Base-by-base conservation (phyloP, 2,113 vertebrate species). In the Crotalus viridis region DNA sequence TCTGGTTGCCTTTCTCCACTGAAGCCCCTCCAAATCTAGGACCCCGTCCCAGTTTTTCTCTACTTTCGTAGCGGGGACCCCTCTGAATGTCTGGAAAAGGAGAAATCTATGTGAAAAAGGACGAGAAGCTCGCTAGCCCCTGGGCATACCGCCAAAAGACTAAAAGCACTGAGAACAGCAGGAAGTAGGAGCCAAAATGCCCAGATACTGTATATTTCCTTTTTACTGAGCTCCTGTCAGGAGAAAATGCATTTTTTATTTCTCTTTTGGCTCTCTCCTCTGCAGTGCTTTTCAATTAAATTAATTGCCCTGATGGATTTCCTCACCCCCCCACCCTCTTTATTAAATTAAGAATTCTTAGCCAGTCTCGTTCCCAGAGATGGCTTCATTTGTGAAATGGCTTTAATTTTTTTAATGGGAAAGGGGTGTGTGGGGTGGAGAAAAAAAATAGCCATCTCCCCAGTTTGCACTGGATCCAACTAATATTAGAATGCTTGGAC, bases 201-300 rank as follows among this genome's bases (percentile, higher is more conserved):
- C 91, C 85, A 33, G 28, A 17, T 33, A 39, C 22, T 5, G 85
- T 88, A 92, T 64, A 88, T 92, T 86, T 91, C 46, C 46, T 52
- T 88, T 88, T 88, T 54, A 51, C 46, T 52, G 64, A 13, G 39
- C 24, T 61, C 39, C 46, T 39, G 85, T 92, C 91, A 88, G 48
- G 39, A 52, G 91, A 52, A 92, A 69, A 92, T 92, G 91, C 85
- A 91, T 61, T 39, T 91, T 91, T 87, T 87, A 87, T 28, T 59
- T 64, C 56, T 88, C 57, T 69, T 48, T 55, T 85, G 57, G 85
- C 85, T 61, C 56, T 64, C 86, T 51, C 64, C 46, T 59, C 74
- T 55, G 13, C 21, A 33, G 43, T 3, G 91, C 91, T 57, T 88
- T 92, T 92, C 91, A 87, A 92, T 92, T 92, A 88, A 92, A 92